These are phyloP conservation scores for Dermatemys mawii DNA, from an alignment of 2,113 vertebrate species.

Conservation along the genomic window DNA sequence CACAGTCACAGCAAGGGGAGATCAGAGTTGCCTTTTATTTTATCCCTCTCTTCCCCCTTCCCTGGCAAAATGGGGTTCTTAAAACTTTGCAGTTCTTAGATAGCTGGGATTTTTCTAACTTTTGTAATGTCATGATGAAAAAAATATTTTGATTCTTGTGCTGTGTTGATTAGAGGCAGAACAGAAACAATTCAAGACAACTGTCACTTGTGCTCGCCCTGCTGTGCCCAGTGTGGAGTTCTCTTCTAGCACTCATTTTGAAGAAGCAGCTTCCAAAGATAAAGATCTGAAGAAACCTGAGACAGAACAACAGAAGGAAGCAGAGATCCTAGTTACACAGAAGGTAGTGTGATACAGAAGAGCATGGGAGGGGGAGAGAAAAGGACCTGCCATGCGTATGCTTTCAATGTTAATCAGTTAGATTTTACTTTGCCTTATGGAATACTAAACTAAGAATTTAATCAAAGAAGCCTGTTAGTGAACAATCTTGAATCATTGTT, in stretches of 20 bases:
- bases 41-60: neutral
- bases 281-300: constrained; percentile 65
- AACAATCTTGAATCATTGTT: neutral
- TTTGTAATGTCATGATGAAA: neutral
- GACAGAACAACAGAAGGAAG: constrained; percentile 54
- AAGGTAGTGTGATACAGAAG: constrained; percentile 64
- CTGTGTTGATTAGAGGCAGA: constrained; percentile 40
- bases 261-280: constrained; percentile 32
- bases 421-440: neutral
- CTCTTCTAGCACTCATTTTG: constrained; percentile 44
- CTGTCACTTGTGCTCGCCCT: constrained; percentile 71
- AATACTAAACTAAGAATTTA: neutral
- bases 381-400: neutral
- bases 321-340: constrained; percentile 45
- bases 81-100: neutral
- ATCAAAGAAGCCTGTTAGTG: neutral
- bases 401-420: neutral
- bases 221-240: constrained; percentile 70
- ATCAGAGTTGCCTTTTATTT: neutral
- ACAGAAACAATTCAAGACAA: constrained; percentile 72
- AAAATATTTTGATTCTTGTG: neutral
- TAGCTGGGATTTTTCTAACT: neutral
- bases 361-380: neutral
- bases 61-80: neutral
- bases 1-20: neutral